phyloP scores from a whole-genome alignment of 53 echinoderm and acorn worm species.

The Arbacia lixula region DNA sequence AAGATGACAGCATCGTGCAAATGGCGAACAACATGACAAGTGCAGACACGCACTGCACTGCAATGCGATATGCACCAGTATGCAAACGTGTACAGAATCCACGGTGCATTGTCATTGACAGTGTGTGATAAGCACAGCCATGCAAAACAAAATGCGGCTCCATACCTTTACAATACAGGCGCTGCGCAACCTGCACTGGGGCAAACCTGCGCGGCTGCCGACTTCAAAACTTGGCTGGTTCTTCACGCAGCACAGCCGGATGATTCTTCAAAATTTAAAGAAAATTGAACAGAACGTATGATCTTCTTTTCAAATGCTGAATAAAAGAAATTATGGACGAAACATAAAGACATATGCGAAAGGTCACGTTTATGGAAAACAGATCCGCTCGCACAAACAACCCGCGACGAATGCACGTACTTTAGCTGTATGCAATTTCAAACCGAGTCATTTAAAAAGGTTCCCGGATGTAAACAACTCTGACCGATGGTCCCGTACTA shows the following conservation, averaged over 20 bases:
- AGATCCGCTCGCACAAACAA: constrained; percentile 22
- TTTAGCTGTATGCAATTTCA: no score
- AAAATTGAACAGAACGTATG: no score
- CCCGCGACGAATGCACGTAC: constrained; percentile 11
- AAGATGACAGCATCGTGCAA: no score
- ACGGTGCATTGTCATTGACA: no score
- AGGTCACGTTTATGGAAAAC: constrained; percentile 36
- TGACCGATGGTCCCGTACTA: no score
- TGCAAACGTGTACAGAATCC: no score
- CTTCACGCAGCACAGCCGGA: constrained; percentile 14
- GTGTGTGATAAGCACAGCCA: no score
- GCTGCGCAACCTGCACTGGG: constrained; percentile 36
- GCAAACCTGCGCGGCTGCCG: constrained; percentile 30
- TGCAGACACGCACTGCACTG: no score
- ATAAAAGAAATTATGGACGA: background rate
- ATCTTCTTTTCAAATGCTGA: constrained; percentile 15
- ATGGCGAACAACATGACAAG: no score
- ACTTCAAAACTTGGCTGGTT: constrained; percentile 13
- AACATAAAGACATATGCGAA: constrained; percentile 52
- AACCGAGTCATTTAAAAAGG: constrained; percentile 43
- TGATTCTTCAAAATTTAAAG: background rate
- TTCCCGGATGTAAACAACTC: constrained; percentile 55
- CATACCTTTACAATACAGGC: constrained; percentile 37
- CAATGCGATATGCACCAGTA: no score
- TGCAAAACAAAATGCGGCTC: background rate